Base-by-base conservation (phyloP, 2,888 invertebrate species). In the Xanthia icteritia region DNA sequence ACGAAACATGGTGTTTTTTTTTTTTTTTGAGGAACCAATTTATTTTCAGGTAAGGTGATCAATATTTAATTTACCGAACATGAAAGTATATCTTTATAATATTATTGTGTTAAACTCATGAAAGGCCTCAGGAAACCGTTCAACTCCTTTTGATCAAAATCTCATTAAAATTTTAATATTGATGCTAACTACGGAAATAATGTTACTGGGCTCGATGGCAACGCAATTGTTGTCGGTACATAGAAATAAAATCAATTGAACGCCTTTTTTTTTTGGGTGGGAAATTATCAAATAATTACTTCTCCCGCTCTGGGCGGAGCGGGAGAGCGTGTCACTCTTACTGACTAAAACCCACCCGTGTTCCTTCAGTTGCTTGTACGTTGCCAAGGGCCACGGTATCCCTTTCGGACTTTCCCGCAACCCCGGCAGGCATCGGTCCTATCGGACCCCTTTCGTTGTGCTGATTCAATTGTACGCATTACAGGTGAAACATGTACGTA, bases 101-200 rank as follows among this genome's bases (percentile, higher is more conserved):
- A n/a, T n/a, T n/a, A 45, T 67, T 67, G 39, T 63, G n/a, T 69
- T 54, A 20, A 36, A 61, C 9, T 45, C 39, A 39, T 72, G 42
- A 58, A 54, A 54, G 20, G 81, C 27, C 27, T 67, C n/a, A 0
- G 42, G 56, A 83, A 69, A 60, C n/a, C 36, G 1, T 51, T 31
- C 20, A 63, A 82, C 11, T 39, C 17, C 27, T 9, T 54, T 79
- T 82, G 48, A 82, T 51, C 58, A 45, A 60, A 17, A 45, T n/a
- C 8, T 75, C 6, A 42, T 60, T 17, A 20, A 54, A 6, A 31
- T 58, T 51, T 48, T 23, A 9, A 60, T 76, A 45, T 45, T 58
- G 20, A 27, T 58, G 13, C 5, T 48, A 31, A 36, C 2, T 82
- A 51, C 8, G 51, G 13, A 23, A 31, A 51, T 51, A 8, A 20